Conservation (phyloP, 2,888 invertebrate genomes). For the Drosophila glabriapex region DNA sequence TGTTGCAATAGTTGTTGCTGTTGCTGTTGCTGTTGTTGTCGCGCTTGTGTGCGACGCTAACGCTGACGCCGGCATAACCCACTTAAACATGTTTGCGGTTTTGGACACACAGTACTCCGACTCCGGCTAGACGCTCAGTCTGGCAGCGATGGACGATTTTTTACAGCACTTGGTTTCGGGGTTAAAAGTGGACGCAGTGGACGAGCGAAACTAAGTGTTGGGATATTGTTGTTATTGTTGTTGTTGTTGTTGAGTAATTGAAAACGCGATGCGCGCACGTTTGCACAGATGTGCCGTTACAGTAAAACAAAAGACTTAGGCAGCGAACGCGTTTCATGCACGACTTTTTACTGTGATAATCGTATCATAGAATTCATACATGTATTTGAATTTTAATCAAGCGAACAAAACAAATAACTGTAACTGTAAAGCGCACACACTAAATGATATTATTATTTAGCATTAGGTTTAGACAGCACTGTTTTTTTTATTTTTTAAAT, state of each 20-base stretch:
- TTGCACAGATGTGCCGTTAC: conserved; percentile 53
- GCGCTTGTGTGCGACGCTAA: conserved; percentile 46
- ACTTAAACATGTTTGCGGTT: conserved; percentile 76
- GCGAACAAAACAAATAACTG: conserved; percentile 28
- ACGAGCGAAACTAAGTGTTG: conserved; percentile 34
- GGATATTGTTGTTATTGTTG: conserved; percentile 40
- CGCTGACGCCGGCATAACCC: conserved; percentile 72
- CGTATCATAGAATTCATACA: conserved; percentile 13
- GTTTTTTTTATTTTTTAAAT: conserved; percentile 5
- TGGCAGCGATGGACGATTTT: conserved; percentile 39
- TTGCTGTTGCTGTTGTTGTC: conserved; percentile 35
- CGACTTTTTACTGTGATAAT: conserved; percentile 30
- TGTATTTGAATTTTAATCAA: conserved; percentile 14
- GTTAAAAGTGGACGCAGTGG: conserved; percentile 36
- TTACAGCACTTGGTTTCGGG: conserved; percentile 27
- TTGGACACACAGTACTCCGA: conserved; percentile 51
- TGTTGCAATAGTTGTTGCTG: conserved; percentile 25
- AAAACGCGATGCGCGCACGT: conserved; percentile 39
- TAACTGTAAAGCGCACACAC: conserved; percentile 42
- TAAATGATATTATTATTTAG: conserved; percentile 10
- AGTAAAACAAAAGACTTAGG: conserved; percentile 66
- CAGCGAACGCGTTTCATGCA: conserved; percentile 71
- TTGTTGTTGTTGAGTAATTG: conserved; percentile 44
- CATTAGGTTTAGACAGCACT: conserved; percentile 18
- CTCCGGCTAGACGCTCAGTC: conserved; percentile 59